Evolutionary conservation across 2,888 invertebrate genomes (phyloP).

Genomic region (Smittia aterrima): DNA sequence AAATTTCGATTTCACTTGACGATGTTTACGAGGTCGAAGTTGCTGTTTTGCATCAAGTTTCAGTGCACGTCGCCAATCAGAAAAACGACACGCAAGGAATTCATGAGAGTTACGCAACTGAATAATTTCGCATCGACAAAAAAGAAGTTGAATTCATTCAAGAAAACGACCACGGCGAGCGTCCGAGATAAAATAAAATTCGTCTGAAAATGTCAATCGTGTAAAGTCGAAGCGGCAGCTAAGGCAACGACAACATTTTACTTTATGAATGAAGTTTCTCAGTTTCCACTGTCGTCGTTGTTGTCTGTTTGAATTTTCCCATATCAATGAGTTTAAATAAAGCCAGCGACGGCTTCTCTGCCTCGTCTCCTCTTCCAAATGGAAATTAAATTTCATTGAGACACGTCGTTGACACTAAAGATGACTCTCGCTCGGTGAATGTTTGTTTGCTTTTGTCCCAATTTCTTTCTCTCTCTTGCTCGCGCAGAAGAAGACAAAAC

Average conservation of each 20-base stretch:
- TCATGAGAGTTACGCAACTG: constrained; percentile 7
- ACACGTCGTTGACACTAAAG: constrained; percentile 23
- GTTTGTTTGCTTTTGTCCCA: constrained; percentile 1
- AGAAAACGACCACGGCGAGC: background rate
- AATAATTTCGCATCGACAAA: background rate
- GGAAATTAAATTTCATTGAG: constrained; percentile 6
- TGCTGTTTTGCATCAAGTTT: background rate
- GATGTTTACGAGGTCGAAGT: background rate
- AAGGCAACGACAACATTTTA: background rate
- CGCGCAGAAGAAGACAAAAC: background rate
- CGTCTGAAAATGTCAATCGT: constrained; percentile 33
- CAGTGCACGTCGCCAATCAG: background rate
- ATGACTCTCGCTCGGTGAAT: constrained; percentile 1
- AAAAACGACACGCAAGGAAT: constrained; percentile 1
- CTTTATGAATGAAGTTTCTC: constrained; percentile 24
- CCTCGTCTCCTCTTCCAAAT: background rate
- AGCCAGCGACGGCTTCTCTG: background rate
- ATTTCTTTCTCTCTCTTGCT: background rate
- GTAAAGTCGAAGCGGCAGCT: background rate
- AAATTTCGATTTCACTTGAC: background rate
- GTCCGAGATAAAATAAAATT: constrained; percentile 3
- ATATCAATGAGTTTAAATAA: background rate
- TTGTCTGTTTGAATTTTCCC: background rate
- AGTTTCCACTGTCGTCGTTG: background rate
- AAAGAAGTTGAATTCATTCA: constrained; percentile 1